Evolutionary conservation across 2,888 invertebrate species (phyloP), one percentile per base, ranked within the genome.

Genomic region (Drosophila mayaguana): DNA sequence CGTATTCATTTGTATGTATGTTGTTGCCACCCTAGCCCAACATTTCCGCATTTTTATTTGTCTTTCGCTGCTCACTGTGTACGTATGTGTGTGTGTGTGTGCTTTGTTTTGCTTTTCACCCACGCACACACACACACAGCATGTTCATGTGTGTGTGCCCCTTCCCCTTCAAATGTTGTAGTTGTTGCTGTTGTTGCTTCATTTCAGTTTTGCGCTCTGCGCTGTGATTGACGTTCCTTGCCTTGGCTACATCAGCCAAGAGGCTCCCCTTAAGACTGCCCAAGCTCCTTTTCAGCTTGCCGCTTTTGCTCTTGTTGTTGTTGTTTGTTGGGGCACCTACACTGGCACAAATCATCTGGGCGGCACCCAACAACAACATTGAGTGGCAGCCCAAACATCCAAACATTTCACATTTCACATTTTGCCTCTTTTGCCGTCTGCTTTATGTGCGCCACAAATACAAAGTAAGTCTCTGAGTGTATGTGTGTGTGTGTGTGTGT

Each of bases 331-430:
- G 65, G 73, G 79, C 75, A 79, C 74, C 71, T 72, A 80, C 66
- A 68, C 78, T 80, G 76, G 87, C 86, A 85, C 89, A 91, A 92
- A 92, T 91, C 91, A 91, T 91, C 88, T 91, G 92, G 92, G 92
- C 92, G 92, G 92, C 91, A 92, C 91, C 92, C 91, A 77, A 65
- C 74, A 83, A 25, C 80, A 71, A 32, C 60, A 43, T 64, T 68
- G 67, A 76, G 7, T 34, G 50, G 53, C 74, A 66, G 78, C 72
- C 80, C 86, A 78, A 88, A 85, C 88, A 83, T 85, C 70, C 76
- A 77, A 77, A 77, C 80, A 77, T 79, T 77, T 85, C 88, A 75
- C 80, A 81, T 75, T 78, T 77, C 75, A 18, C 50, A 75, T 75
- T 80, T 76, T 72, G 75, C 72, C 67, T 78, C 71, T 64, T 78